phyloP scores from a whole-genome alignment of 2,113 vertebrate genomes.

The Sceloporus tristichus region DNA sequence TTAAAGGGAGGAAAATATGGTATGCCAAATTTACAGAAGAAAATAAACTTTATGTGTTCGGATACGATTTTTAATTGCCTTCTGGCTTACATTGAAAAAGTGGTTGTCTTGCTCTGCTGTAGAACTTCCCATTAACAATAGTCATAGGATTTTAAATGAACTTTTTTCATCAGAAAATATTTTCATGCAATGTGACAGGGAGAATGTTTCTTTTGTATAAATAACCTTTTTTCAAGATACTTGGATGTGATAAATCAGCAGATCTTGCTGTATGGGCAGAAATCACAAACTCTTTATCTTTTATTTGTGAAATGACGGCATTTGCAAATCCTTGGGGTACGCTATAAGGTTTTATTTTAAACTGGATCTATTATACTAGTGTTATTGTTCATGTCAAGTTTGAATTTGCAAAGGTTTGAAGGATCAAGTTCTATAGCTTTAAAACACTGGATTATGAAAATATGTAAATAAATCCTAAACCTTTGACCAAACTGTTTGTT shows the following conservation, averaged over 20 bases:
- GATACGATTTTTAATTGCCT: slow-evolving; percentile 18
- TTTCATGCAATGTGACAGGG: neutral
- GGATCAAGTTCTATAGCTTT: slow-evolving; percentile 17
- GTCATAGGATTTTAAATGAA: neutral
- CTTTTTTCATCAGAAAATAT: neutral
- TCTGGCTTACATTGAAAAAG: neutral
- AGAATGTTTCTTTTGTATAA: slow-evolving; percentile 7
- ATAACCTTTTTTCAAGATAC: slow-evolving; percentile 1
- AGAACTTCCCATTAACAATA: neutral
- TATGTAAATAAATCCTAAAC: slow-evolving; percentile 11
- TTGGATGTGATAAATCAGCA: slow-evolving; percentile 20
- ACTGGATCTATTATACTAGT: slow-evolving; percentile 12
- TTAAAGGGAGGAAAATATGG: neutral
- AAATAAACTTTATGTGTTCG: neutral
- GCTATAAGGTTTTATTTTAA: slow-evolving; percentile 24
- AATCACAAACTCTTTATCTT: slow-evolving; percentile 14
- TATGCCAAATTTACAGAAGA: neutral
- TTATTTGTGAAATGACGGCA: slow-evolving; percentile 31
- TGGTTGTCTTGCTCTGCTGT: neutral
- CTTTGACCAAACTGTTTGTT: slow-evolving; percentile 1
- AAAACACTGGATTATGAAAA: slow-evolving; percentile 40
- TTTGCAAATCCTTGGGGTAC: neutral
- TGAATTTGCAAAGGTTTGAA: slow-evolving; percentile 48
- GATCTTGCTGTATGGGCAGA: slow-evolving; percentile 1
- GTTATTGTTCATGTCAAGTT: slow-evolving; percentile 35